phyloP scores from a whole-genome alignment of 92 coral and sea anemone genomes.

The Palythoa grandiflora region DNA sequence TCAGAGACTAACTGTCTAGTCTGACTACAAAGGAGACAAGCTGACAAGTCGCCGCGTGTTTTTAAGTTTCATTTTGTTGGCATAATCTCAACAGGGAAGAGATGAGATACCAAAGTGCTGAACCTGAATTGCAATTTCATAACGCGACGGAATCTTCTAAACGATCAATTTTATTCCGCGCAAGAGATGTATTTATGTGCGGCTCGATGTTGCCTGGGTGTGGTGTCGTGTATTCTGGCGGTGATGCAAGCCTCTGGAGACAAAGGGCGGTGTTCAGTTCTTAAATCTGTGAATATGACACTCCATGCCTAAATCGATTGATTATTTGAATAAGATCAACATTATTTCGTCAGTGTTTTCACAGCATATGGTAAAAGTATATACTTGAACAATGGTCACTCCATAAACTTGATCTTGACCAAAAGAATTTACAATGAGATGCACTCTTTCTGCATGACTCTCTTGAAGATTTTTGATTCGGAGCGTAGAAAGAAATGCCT shows the following conservation, averaged over 20 bases:
- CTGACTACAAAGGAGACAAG: no score
- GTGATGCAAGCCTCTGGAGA: constrained; percentile 29
- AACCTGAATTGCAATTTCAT: no score
- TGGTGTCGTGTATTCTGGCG: constrained; percentile 11
- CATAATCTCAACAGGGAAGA: no score
- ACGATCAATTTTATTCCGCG: no score
- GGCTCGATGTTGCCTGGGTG: no score
- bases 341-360: constrained; percentile 62
- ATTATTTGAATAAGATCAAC: constrained; percentile 58
- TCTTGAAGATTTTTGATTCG: not conserved
- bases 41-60: no score
- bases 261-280: constrained; percentile 69
- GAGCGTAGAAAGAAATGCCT: constrained; percentile 45
- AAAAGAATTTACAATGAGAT: constrained; percentile 59
- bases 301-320: constrained; percentile 71
- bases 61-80: no score
- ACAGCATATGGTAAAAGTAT: constrained; percentile 69
- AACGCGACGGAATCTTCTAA: no score
- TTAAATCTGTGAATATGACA: constrained; percentile 69
- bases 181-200: no score
- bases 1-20: no score
- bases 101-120: no score
- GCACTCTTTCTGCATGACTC: constrained; percentile 31
- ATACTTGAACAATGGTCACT: constrained; percentile 71
- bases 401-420: constrained; percentile 73